Evolutionary conservation across 1,140 invertebrate genomes (phyloP), one percentile per base, ranked within the genome.

Genomic region (Hycleus cichorii): DNA sequence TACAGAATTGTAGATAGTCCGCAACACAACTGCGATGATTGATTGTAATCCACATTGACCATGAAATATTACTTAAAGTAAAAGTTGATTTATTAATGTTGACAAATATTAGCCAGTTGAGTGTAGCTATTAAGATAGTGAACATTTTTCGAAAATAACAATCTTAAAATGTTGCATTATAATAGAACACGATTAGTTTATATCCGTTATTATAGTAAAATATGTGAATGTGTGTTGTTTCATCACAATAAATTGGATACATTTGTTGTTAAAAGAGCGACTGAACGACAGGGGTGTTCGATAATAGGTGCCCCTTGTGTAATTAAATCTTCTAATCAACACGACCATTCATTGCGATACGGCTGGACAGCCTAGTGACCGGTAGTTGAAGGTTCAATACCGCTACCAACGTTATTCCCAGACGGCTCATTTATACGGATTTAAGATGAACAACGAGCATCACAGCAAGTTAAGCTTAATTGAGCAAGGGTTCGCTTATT

Each of bases 321-420:
- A 72, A 72, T 72, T 72, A 71, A 72, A 72, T 71, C 66, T 67
- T 69, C 70, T 69, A 72, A 72, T 72, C 70, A 72, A 72, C 70
- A 70, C 66, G 62, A 66, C 68, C 63, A 70, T 71, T 69, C 69
- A 70, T 70, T 68, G 59, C 60, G 67, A 67, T 69, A 70, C 57
- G 59, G 45, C 63, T 42, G 40, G 40, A 10, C 40, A 42, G 32
- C 32, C 40, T n/a, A 61, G 56, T 68, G 68, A 65, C 68, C 62
- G 63, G 56, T 43, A 49, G 59, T 64, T 62, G 48, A 62, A 62
- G 50, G 51, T 59, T 58, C 44, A 57, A 61, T 52, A 56, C 49
- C 54, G 49, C 60, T 51, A 61, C 59, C 58, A 50, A 54, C 52
- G 53, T 48, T 62, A 66, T 71, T 71, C 69, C 69, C 70, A 66